phyloP scores from a whole-genome alignment of 2,797 vertebrate genomes.

The Scyliorhinus canicula region DNA sequence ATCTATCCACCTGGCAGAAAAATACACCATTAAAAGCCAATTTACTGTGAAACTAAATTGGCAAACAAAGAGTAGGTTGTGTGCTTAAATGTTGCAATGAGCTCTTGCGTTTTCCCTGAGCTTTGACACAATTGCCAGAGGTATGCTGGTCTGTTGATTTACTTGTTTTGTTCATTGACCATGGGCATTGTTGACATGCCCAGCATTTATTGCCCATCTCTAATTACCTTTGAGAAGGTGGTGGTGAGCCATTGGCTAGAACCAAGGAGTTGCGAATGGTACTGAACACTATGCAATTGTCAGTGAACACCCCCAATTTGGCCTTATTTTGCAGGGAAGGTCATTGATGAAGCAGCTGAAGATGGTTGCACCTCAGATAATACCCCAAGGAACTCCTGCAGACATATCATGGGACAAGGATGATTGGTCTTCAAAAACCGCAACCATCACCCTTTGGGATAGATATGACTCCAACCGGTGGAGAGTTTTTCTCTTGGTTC shows the following conservation, averaged over 20 bases:
- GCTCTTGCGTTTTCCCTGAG: background rate
- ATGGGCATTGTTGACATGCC: background rate
- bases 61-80: background rate
- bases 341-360: background rate
- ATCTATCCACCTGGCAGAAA: background rate
- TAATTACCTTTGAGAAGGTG: background rate
- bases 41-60: background rate
- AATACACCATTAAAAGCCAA: background rate
- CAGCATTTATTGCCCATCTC: background rate
- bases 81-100: background rate
- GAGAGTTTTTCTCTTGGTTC: background rate
- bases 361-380: background rate
- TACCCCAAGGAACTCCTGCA: background rate
- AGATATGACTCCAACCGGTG: background rate
- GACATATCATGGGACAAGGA: background rate
- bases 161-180: background rate
- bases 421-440: background rate
- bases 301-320: background rate
- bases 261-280: background rate
- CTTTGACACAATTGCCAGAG: constrained; percentile 19
- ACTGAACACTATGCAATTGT: background rate
- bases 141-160: background rate
- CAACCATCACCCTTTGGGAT: background rate
- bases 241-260: background rate
- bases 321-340: background rate